Base-by-base conservation (phyloP, 2,888 invertebrate species). In the Athrips mouffetella region DNA sequence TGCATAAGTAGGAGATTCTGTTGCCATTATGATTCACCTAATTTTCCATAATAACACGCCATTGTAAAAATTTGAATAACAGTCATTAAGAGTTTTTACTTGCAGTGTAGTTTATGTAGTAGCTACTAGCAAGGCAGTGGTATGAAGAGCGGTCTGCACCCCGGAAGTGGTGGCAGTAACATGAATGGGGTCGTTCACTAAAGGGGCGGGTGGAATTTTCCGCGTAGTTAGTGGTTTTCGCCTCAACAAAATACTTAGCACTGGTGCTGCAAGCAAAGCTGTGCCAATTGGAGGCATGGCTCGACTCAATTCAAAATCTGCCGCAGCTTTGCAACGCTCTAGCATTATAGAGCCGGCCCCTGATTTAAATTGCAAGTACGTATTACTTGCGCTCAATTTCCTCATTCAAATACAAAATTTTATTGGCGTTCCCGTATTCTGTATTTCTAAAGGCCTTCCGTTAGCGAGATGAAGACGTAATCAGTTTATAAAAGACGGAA, bases 151-250 rank as follows among this genome's bases (percentile, higher is more conserved):
- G 27, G 35, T 46, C 47, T 37, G 54, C 55, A 58, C 55, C 7
- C 55, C 59, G 58, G 57, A 58, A 60, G 58, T 51, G 48, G 54
- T 45, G 25, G 54, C 49, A 55, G 52, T 57, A 53, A 57, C 63
- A 53, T 63, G 68, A 72, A 70, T 65, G 55, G 59, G 56, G 60
- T 60, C 56, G 46, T 50, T 58, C 37, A 49, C 53, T 65, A 60
- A 60, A 62, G 59, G 62, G 52, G 49, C 33, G 45, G 57, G 60
- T 55, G 58, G 57, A 62, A 69, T 67, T 70, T 71, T 66, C 60
- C 70, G 53, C 57, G 63, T 58, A 70, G 73, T 73, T 77, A 71
- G 75, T 63, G 71, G 73, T 70, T 69, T 67, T 64, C 61, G 61
- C 59, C 53, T 59, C 67, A 65, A 66, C 70, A 65, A 70, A 54